These are phyloP conservation scores for Coranthus polyacanthus DNA, from an alignment of 2,797 vertebrate species.

Conservation along the genomic window DNA sequence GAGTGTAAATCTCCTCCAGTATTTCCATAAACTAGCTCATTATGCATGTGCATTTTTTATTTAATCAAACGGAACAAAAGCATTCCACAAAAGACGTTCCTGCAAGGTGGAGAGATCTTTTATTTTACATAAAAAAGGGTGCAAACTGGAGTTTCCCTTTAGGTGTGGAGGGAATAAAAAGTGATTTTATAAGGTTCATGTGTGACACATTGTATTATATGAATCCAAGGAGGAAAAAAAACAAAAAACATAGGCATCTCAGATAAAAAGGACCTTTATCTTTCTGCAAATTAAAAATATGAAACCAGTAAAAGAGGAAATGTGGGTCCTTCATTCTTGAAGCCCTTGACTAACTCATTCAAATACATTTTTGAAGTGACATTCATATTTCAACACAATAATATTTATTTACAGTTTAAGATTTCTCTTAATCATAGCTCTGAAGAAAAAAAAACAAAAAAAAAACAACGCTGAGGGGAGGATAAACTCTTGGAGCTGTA, in stretches of 20 bases:
- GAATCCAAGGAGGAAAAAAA: constrained; percentile 74
- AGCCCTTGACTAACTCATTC: constrained; percentile 87
- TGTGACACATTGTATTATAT: constrained; percentile 83
- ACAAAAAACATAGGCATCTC: constrained; percentile 77
- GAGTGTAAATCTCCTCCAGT: no score
- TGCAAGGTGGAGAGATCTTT: constrained; percentile 88
- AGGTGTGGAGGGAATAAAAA: constrained; percentile 88
- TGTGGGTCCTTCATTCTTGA: constrained; percentile 82
- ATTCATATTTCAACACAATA: constrained; percentile 89
- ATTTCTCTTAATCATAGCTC: constrained; percentile 83
- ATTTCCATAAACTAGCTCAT: no score
- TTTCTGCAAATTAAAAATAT: constrained; percentile 84
- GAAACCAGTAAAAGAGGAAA: constrained; percentile 79
- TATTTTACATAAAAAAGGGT: constrained; percentile 97
- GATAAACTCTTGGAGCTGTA: constrained; percentile 85
- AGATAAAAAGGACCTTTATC: constrained; percentile 79
- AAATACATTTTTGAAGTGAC: constrained; percentile 88
- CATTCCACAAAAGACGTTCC: constrained; percentile 53
- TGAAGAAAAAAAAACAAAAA: constrained; percentile 61
- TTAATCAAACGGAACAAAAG: constrained; percentile 27
- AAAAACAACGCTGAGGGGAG: constrained; percentile 62
- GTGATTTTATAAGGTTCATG: constrained; percentile 85
- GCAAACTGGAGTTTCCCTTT: constrained; percentile 91
- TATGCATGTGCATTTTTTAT: no score
- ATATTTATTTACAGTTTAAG: constrained; percentile 86